These are phyloP conservation scores for Trachops cirrhosus DNA, from an alignment of 2,797 vertebrate species.

Conservation along the genomic window DNA sequence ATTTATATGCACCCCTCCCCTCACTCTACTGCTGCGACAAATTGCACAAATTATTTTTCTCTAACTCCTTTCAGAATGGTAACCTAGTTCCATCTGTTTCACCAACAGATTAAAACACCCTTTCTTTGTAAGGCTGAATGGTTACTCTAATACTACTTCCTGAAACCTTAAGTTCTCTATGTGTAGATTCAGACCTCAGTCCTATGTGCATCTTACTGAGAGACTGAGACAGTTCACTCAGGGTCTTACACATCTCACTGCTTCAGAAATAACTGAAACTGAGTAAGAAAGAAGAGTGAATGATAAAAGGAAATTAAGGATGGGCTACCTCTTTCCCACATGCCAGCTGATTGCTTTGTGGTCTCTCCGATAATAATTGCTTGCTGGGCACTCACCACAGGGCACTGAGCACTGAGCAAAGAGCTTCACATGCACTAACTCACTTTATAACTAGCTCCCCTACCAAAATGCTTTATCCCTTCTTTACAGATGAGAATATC, in stretches of 20 bases:
- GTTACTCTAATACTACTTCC: background rate
- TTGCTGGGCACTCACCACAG: too few relatives aligned
- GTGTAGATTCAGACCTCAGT: background rate
- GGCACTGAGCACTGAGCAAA: background rate
- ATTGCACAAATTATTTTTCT: background rate
- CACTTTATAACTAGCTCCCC: background rate
- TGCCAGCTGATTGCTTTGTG: background rate
- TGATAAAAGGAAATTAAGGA: background rate
- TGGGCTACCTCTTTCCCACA: background rate
- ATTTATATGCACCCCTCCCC: background rate
- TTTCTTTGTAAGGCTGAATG: background rate
- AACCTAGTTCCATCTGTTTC: slow-evolving; percentile 19
- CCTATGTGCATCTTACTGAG: background rate
- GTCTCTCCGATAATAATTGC: background rate
- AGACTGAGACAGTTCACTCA: background rate
- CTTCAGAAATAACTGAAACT: background rate
- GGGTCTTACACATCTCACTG: background rate
- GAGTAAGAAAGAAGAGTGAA: background rate
- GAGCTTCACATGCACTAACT: background rate
- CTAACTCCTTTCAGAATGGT: slow-evolving; percentile 7
- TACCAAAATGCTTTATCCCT: background rate
- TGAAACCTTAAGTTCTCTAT: background rate
- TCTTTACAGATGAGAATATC: background rate
- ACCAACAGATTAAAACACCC: slow-evolving; percentile 10
- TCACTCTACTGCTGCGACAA: background rate